Conservation (phyloP, 1,140 invertebrate genomes). For the Sitobion miscanthi region DNA sequence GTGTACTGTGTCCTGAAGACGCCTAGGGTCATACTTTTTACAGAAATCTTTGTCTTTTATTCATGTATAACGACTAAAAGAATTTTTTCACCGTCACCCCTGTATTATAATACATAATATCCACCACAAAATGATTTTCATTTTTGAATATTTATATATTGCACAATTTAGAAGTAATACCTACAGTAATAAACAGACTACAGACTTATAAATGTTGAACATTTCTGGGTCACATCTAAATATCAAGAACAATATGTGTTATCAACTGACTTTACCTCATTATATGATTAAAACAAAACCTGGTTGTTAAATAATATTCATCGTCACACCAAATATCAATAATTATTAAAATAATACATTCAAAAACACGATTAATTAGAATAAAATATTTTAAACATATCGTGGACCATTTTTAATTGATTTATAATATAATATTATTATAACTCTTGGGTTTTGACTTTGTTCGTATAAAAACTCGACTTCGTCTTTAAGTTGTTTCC, state of each 20-base stretch:
- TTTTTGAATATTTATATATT: background rate
- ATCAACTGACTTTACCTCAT: background rate
- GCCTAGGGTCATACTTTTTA: constrained; percentile 33
- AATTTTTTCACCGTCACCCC: background rate
- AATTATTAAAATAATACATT: background rate
- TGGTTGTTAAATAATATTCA: no score
- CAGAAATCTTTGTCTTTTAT: constrained; percentile 21
- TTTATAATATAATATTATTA: background rate
- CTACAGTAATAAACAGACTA: background rate
- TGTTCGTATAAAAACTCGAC: background rate
- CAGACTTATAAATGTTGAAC: background rate
- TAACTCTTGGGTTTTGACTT: background rate
- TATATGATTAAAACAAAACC: background rate
- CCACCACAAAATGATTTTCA: constrained; percentile 3
- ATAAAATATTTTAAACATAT: background rate
- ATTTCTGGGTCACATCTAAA: background rate
- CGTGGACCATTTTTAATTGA: background rate
- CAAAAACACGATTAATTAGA: background rate
- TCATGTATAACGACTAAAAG: background rate
- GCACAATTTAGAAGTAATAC: background rate
- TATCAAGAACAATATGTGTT: background rate
- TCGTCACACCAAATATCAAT: background rate
- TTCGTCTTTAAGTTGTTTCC: background rate
- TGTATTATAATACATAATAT: background rate
- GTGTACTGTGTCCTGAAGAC: background rate